These are phyloP conservation scores for Lemur catta DNA, from an alignment of 2,797 vertebrate species.

Conservation along the genomic window DNA sequence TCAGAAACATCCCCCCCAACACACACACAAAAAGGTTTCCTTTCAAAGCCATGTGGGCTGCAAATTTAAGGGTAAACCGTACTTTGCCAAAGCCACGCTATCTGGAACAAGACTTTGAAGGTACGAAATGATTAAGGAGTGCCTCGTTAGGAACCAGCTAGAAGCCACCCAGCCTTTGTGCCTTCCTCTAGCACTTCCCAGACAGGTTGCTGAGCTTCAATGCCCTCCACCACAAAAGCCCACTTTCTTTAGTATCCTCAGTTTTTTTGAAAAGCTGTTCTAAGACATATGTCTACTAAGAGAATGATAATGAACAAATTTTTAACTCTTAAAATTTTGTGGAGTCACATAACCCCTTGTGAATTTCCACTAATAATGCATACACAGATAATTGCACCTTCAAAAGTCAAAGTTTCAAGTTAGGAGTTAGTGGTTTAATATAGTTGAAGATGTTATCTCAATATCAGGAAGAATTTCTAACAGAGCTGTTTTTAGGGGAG, in stretches of 20 bases:
- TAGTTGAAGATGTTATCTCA: neutral
- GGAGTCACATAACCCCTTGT: neutral
- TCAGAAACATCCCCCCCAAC: conserved; percentile 52
- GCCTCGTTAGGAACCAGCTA: neutral
- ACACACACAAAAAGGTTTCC: neutral
- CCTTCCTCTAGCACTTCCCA: neutral
- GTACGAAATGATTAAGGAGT: neutral
- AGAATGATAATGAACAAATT: neutral
- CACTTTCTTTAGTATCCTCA: neutral
- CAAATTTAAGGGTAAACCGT: conserved; percentile 35
- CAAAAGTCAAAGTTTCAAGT: neutral
- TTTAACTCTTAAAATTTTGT: neutral
- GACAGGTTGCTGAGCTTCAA: neutral
- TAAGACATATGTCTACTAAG: neutral
- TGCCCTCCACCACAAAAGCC: neutral
- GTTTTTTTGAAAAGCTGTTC: neutral
- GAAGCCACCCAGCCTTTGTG: neutral
- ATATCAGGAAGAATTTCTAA: neutral
- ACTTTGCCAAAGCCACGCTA: conserved; percentile 39
- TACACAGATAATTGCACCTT: neutral
- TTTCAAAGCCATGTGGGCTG: conserved; percentile 26
- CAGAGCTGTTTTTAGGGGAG: neutral
- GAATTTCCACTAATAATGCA: neutral
- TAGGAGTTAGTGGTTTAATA: neutral
- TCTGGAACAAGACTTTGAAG: conserved; percentile 35